Evolutionary conservation across 2,797 vertebrate genomes (phyloP).

Genomic region (Lacerta bilineata): DNA sequence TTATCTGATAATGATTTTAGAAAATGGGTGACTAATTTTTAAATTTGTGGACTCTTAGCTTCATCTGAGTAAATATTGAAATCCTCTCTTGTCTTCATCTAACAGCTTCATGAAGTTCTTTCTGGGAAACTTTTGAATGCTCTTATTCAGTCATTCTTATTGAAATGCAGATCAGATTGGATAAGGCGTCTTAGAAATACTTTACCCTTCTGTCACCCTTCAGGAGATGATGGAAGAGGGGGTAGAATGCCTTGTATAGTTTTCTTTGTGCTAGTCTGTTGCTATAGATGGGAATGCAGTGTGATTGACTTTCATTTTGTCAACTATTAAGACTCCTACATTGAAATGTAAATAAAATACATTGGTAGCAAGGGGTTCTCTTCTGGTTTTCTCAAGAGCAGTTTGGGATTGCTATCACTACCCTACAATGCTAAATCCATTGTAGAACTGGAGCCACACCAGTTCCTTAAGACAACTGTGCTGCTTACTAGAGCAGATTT

Average conservation of each 20-base stretch:
- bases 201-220: not conserved
- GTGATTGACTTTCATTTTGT: constrained; percentile 13
- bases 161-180: constrained; percentile 53
- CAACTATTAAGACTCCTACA: not conserved
- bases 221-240: constrained; percentile 12
- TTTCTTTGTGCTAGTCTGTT: not conserved
- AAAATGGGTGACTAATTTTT: constrained; percentile 27
- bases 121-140: constrained; percentile 17
- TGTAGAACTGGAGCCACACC: not conserved
- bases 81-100: not conserved
- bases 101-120: constrained; percentile 11
- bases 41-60: constrained; percentile 13
- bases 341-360: constrained; percentile 41
- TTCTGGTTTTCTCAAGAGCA: not conserved
- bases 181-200: not conserved
- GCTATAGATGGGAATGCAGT: constrained; percentile 4
- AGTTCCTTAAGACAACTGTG: not conserved
- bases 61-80: not conserved
- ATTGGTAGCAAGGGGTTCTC: not conserved
- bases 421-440: not conserved
- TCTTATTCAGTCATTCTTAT: constrained; percentile 15
- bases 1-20: not conserved
- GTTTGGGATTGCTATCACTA: not conserved
- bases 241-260: not conserved
- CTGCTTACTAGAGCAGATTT: not conserved